Evolutionary conservation across 2,888 invertebrate species (phyloP).

Genomic region (Drosophila nigricruria): DNA sequence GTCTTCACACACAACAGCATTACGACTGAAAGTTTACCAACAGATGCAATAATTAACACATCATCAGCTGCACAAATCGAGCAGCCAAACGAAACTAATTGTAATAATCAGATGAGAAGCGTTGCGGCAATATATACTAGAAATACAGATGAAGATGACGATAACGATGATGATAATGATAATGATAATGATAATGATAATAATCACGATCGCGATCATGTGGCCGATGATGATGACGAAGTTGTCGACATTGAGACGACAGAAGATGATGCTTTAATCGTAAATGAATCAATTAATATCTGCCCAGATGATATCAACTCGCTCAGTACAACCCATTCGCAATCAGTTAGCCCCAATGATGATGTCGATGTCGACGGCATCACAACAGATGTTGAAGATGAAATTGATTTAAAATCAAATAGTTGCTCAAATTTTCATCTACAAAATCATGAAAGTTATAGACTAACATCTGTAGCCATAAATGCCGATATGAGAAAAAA

Average conservation of each 20-base stretch:
- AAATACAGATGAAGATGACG: neutral
- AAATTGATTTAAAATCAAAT: constrained; percentile 49
- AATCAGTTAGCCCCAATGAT: constrained; percentile 49
- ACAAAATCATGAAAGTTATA: constrained; percentile 28
- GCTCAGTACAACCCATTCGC: constrained; percentile 36
- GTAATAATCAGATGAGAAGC: constrained; percentile 1
- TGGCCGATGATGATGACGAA: constrained; percentile 86
- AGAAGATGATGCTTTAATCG: constrained; percentile 87
- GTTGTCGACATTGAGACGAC: constrained; percentile 95
- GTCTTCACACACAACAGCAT: constrained; percentile 61
- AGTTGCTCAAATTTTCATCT: constrained; percentile 37
- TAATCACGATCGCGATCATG: constrained; percentile 7
- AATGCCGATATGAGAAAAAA: constrained; percentile 20
- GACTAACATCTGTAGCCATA: constrained; percentile 6
- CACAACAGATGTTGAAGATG: constrained; percentile 65
- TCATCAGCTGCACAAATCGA: constrained; percentile 33
- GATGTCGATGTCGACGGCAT: constrained; percentile 68
- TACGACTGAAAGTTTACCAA: constrained; percentile 27
- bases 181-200: neutral
- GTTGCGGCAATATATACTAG: neutral
- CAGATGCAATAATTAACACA: constrained; percentile 25
- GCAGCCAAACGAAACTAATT: neutral
- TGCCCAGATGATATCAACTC: constrained; percentile 22
- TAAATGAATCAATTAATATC: constrained; percentile 21
- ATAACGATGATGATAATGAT: constrained; percentile 36